phyloP scores from a whole-genome alignment of 1,140 invertebrate species.

The Stenopsyche tienmushanensis region DNA sequence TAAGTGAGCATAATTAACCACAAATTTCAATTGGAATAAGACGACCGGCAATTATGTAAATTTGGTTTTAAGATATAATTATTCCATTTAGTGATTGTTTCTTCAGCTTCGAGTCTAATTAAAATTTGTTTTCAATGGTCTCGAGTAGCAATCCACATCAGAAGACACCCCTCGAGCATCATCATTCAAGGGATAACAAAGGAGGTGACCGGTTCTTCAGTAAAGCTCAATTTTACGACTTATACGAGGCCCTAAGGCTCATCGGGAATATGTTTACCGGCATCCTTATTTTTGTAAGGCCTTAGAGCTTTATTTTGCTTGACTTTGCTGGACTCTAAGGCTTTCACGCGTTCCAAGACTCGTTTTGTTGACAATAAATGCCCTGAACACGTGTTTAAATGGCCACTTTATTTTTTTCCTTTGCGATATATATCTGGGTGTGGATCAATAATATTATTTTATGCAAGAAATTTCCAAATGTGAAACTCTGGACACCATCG shows the following conservation, averaged over 20 bases:
- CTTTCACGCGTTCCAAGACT: not conserved
- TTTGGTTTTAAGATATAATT: no score
- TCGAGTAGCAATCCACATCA: not conserved
- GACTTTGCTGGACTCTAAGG: not conserved
- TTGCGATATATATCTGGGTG: slow-evolving; percentile 29
- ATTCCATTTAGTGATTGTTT: no score
- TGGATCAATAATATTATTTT: slow-evolving; percentile 25
- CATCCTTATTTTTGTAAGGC: not conserved
- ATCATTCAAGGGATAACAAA: slow-evolving; percentile 31
- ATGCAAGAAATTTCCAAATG: no score
- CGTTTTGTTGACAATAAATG: slow-evolving; percentile 36
- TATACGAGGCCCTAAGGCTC: not conserved
- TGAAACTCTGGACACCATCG: no score
- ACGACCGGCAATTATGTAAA: no score
- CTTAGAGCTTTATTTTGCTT: not conserved
- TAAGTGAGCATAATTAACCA: no score
- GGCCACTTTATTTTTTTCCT: slow-evolving; percentile 35
- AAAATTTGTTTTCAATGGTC: no score
- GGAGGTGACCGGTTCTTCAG: slow-evolving; percentile 28
- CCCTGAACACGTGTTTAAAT: slow-evolving; percentile 37
- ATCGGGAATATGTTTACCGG: not conserved
- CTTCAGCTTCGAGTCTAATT: no score
- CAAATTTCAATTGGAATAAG: no score
- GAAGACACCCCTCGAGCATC: slow-evolving; percentile 25
- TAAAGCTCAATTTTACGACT: slow-evolving; percentile 5